A percentile compares a stretch with the other conserved stretches of the same genome.
These are phyloP conservation scores for Metellina segmentata DNA, from an alignment of 2,888 invertebrate species.

Conservation along the genomic window DNA sequence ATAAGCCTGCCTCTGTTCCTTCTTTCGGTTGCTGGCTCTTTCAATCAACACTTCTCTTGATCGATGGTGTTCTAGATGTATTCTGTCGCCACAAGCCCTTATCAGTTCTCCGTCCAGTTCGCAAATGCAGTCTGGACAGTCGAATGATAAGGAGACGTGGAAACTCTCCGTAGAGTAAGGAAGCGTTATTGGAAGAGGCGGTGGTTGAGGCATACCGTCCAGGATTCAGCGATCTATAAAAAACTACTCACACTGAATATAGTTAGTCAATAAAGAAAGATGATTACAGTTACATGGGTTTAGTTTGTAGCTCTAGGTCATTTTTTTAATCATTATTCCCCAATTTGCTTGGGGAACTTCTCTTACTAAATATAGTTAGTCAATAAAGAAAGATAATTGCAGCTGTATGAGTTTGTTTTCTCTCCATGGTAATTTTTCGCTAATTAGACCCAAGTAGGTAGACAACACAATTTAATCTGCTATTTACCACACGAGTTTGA, in stretches of 20 bases:
- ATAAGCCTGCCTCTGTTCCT: not conserved
- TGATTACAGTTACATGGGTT: no score
- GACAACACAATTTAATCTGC: no score
- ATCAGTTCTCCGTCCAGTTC: slow-evolving; percentile 78
- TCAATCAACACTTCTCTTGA: not conserved
- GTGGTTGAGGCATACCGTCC: not conserved
- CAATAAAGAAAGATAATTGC: no score
- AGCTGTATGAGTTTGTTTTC: no score
- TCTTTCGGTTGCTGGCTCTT: not conserved
- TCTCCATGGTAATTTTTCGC: no score
- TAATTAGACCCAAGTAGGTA: no score
- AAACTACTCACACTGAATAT: not conserved
- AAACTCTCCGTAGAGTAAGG: slow-evolving; percentile 16
- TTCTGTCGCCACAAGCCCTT: slow-evolving; percentile 76
- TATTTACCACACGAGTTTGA: no score
- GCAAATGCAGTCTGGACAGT: slow-evolving; percentile 78
- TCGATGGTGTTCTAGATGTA: slow-evolving; percentile 8
- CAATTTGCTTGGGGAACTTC: no score
- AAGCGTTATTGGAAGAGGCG: not conserved
- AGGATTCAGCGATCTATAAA: not conserved
- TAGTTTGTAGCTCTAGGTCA: no score
- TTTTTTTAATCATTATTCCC: no score
- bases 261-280: no score
- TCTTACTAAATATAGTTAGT: no score
- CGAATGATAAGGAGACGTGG: slow-evolving; percentile 76